Evolutionary conservation across 1,140 invertebrate species (phyloP), one percentile per base, ranked within the genome.

Genomic region (Gerris buenoi): DNA sequence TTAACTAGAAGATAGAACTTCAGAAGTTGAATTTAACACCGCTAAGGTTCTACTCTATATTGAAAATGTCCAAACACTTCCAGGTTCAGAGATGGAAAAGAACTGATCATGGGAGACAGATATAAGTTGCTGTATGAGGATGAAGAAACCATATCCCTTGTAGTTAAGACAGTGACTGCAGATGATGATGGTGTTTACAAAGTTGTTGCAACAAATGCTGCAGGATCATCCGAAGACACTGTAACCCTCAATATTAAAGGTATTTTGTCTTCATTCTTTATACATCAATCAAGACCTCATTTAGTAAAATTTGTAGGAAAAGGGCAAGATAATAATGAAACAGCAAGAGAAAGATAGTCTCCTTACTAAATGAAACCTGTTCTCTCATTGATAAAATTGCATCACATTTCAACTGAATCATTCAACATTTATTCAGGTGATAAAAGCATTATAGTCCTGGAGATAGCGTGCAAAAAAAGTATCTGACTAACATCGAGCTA

Each of bases 71-170:
- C n/a, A n/a, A n/a, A n/a, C n/a, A n/a, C n/a, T 27, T 64, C 22
- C 63, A 84, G 82, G 82, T 87, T 84, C 46, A 90, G 94, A 74
- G 87, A 93, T 69, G 91, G 89, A 0, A 82, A 90, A 74, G 84
- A 91, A 71, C 82, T 97, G 22, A 81, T 89, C 70, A 83, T 89
- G 14, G 87, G 89, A 67, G 86, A 87, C 1, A 85, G 88, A 70
- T 87, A 91, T 72, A 92, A 93, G 79, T 85, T 79, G 71, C 79
- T 98, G 1, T 94, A 95, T 70, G 94, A 95, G 72, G 93, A 97
- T 75, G 91, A 94, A 68, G 93, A 97, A 76, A 89, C 82, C 58
- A 87, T 93, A 76, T 90, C 91, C 0, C 78, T 96, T 1, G 86
- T 95, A 0, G 94, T 97, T 59, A 97, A 96, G 78, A 89, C 90